Evolutionary conservation across 30 jellyfish, hydroid and myxozoan species (phyloP).

Genomic region (Catostylus mosaicus): DNA sequence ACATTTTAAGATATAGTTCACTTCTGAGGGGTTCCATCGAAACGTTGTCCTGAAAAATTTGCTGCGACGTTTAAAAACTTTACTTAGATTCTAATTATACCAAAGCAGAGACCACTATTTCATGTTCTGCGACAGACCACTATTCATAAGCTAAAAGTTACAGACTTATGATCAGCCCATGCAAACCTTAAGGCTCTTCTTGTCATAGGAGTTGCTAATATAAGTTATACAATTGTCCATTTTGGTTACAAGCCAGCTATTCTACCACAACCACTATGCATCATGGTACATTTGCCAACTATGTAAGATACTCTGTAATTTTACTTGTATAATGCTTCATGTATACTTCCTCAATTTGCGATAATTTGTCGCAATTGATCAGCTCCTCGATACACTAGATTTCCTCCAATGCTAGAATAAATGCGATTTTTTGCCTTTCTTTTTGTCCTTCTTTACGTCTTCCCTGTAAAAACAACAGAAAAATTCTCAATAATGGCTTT

Average conservation of each 20-base stretch:
- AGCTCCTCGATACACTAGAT: slow-evolving; percentile 4
- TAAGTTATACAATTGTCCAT: slow-evolving; percentile 3
- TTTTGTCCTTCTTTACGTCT: slow-evolving; percentile 77
- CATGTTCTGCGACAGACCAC: no score
- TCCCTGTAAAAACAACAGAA: slow-evolving; percentile 36
- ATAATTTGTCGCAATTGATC: not conserved
- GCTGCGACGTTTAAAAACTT: no score
- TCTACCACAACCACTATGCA: not conserved
- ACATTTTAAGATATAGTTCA: no score
- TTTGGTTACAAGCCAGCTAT: not conserved
- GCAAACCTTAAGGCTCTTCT: no score
- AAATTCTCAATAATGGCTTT: no score
- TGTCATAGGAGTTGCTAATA: no score
- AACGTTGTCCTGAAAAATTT: no score
- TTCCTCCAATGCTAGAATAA: slow-evolving; percentile 29
- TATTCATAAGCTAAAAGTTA: no score
- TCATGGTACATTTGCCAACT: not conserved
- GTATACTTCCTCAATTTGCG: slow-evolving; percentile 25
- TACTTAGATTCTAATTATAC: no score
- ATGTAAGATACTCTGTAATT: not conserved
- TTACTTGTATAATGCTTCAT: slow-evolving; percentile 28
- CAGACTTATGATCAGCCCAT: no score
- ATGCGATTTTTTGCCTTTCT: slow-evolving; percentile 72
- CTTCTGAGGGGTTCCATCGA: no score
- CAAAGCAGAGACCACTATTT: no score